Conservation (phyloP, 53 echinoderm and acorn worm genomes). For the Paracentrotus lividus region DNA sequence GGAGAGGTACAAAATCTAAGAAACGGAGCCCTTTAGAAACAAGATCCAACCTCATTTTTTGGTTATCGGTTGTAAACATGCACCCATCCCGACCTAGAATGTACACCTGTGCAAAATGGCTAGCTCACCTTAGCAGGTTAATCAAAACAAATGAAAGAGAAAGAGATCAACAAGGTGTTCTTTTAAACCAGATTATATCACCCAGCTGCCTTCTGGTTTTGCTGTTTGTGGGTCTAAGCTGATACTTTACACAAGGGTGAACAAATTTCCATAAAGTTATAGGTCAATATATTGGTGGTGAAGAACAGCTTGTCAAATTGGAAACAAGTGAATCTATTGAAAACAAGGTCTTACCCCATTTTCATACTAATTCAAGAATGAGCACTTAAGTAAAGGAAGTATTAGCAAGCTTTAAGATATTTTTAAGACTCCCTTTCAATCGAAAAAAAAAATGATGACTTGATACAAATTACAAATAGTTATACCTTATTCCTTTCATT, state of each 20-base stretch:
- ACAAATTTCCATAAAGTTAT: background rate
- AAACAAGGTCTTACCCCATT: background rate
- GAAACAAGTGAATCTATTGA: background rate
- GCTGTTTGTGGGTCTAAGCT: background rate
- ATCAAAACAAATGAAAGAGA: background rate
- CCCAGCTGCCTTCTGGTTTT: background rate
- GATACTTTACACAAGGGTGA: background rate
- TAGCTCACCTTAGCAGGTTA: background rate
- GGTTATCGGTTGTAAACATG: background rate
- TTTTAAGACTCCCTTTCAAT: background rate
- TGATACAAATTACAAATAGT: no score
- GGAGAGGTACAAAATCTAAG: conserved; percentile 21
- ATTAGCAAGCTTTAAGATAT: background rate
- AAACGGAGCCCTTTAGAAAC: background rate
- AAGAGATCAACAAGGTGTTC: background rate
- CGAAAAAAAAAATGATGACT: no score
- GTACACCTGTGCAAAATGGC: conserved; percentile 20
- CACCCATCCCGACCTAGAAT: background rate
- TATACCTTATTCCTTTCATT: no score
- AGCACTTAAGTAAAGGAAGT: background rate
- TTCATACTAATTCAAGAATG: background rate
- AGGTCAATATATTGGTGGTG: background rate
- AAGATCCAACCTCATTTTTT: background rate
- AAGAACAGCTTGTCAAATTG: background rate
- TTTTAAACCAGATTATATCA: background rate